Conservation (phyloP, 2,797 vertebrate genomes). For the Phrynocephalus forsythii region DNA sequence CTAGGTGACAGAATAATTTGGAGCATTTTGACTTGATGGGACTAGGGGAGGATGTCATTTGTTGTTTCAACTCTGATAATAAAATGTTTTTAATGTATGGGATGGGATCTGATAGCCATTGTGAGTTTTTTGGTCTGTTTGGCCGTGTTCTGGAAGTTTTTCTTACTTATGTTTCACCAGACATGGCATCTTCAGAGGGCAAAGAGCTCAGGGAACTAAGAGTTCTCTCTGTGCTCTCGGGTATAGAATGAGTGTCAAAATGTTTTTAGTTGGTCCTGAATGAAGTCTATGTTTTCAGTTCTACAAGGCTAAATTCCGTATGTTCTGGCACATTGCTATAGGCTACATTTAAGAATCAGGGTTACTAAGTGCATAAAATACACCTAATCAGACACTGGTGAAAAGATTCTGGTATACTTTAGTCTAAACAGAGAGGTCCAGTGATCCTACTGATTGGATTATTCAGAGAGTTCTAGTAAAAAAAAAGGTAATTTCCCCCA, state of each 20-base stretch:
- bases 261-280: background rate
- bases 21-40: background rate
- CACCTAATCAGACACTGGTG: background rate
- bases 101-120: no score
- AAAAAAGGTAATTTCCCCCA: no score
- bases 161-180: no score
- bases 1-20: background rate
- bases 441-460: no score
- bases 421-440: background rate
- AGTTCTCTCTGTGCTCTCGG: no score
- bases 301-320: background rate
- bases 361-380: background rate
- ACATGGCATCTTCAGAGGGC: no score
- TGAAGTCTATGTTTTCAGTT: background rate
- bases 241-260: background rate
- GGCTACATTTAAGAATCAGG: background rate
- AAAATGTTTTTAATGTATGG: background rate
- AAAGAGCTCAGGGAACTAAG: no score
- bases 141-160: no score
- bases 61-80: background rate
- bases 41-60: background rate
- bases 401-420: background rate
- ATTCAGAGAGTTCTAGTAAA: no score
- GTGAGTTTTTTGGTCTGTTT: no score
- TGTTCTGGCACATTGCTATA: background rate